These are phyloP conservation scores for Xenus cinereus DNA, from an alignment of 2,113 vertebrate species.

Conservation along the genomic window DNA sequence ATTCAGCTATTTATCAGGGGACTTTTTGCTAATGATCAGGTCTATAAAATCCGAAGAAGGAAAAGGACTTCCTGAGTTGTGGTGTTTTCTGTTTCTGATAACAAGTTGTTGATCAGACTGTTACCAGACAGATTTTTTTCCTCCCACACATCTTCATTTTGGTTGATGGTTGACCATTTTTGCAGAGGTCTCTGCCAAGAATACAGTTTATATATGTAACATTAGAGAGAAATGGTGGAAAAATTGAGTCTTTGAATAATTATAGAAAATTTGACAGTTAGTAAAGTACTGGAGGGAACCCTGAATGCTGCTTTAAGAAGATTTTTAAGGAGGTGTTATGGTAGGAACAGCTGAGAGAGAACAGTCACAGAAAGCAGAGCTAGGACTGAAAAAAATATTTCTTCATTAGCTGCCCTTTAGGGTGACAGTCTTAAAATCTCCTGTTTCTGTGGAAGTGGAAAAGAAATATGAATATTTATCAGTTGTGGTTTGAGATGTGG, in stretches of 20 bases:
- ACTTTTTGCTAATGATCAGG: background rate
- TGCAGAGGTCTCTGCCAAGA: background rate
- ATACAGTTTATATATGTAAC: background rate
- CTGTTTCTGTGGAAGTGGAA: background rate
- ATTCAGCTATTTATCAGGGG: background rate
- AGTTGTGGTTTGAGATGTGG: background rate
- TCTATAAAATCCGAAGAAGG: background rate
- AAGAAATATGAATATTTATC: background rate
- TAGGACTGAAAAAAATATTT: background rate
- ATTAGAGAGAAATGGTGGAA: background rate
- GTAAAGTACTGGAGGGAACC: background rate
- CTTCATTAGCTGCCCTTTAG: background rate
- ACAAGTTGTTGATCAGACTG: conserved; percentile 34
- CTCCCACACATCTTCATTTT: conserved; percentile 6
- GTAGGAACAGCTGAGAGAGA: background rate
- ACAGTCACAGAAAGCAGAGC: background rate
- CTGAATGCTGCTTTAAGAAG: background rate
- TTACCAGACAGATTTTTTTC: conserved; percentile 37
- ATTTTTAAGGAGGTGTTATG: background rate
- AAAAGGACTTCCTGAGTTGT: background rate
- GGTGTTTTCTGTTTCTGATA: conserved; percentile 14
- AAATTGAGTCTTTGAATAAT: background rate
- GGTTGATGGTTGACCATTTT: background rate
- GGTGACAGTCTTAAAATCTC: background rate
- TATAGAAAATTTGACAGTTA: background rate